Percentiles rank a stretch among this genome's conserved stretches.
Evolutionary conservation across 2,797 vertebrate genomes (phyloP).

Genomic region (Microhierax caerulescens): DNA sequence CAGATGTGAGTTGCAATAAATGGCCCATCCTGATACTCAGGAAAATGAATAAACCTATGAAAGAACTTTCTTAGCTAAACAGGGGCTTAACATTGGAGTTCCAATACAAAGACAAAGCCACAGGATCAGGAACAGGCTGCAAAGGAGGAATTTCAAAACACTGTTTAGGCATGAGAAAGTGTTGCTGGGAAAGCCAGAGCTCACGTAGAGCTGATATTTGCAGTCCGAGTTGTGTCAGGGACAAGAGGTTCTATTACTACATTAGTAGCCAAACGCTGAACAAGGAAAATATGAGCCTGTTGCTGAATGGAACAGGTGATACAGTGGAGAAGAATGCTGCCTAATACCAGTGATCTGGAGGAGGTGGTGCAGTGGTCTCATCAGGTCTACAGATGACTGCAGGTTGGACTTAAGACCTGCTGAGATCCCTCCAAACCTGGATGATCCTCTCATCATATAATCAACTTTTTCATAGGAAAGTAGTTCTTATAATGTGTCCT

Average conservation of each 20-base stretch:
- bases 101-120: neutral
- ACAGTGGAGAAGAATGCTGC: neutral
- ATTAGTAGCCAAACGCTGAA: neutral
- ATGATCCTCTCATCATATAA: neutral
- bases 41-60: neutral
- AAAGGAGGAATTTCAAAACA: neutral
- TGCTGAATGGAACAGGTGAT: neutral
- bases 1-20: neutral
- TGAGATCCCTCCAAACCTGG: neutral
- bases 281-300: neutral
- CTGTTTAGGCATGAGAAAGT: neutral
- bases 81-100: neutral
- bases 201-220: neutral
- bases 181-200: neutral
- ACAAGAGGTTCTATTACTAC: neutral
- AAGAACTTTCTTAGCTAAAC: neutral
- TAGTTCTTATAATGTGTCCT: neutral
- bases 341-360: neutral
- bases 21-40: neutral
- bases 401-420: neutral
- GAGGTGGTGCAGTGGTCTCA: neutral
- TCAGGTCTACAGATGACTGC: neutral
- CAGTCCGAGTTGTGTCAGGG: neutral
- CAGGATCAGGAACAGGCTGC: neutral
- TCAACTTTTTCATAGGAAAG: neutral